These are phyloP conservation scores for Hiodon tergisus DNA, from an alignment of 2,113 vertebrate genomes.

Conservation along the genomic window DNA sequence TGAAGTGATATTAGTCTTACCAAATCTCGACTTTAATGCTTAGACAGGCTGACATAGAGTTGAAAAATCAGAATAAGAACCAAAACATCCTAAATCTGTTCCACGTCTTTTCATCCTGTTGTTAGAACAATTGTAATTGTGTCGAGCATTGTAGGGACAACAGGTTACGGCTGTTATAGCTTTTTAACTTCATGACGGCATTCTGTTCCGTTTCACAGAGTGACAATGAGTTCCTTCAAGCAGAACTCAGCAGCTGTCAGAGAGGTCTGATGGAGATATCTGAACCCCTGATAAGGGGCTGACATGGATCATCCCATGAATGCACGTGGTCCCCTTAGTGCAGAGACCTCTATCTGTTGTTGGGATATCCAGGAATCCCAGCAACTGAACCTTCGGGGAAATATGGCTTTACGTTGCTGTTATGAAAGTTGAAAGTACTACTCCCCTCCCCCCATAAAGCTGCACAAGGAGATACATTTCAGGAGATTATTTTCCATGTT, in stretches of 20 bases:
- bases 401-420: background rate
- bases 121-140: conserved; percentile 30
- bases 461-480: background rate
- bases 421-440: background rate
- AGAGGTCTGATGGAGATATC: background rate
- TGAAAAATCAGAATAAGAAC: too few relatives aligned
- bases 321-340: background rate
- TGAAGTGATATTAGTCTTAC: too few relatives aligned
- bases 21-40: too few relatives aligned
- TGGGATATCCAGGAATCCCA: background rate
- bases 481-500: background rate
- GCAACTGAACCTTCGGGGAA: background rate
- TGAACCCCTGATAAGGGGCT: background rate
- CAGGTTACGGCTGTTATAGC: background rate
- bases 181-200: background rate
- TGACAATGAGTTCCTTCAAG: background rate
- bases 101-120: too few relatives aligned
- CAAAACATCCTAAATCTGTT: too few relatives aligned
- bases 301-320: background rate
- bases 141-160: conserved; percentile 28
- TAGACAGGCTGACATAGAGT: too few relatives aligned
- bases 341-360: background rate
- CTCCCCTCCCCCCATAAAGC: too few relatives aligned
- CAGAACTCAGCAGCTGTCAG: background rate
- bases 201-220: background rate